Base-by-base conservation (phyloP, 2,113 vertebrate species). In the Tenebrosternarchus preto region DNA sequence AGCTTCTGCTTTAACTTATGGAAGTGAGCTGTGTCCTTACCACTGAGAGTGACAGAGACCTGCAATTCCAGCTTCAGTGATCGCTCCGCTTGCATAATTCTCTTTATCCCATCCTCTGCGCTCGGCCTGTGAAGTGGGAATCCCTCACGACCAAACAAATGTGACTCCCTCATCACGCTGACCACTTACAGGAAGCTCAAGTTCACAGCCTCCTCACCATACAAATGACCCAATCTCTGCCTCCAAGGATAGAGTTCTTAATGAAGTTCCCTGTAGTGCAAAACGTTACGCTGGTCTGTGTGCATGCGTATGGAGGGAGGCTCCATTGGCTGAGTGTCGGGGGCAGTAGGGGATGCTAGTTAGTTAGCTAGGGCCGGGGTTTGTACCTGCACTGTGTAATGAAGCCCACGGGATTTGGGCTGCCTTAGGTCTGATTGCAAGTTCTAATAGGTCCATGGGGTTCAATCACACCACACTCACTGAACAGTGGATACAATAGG, bases 401-500 rank as follows among this genome's bases (percentile, higher is more conserved):
- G 95, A 96, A 95, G 84, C 95, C 90, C 89, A 25, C 7, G 94
- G 90, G 95, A 90, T 90, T 88, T 76, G 67, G 57, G 53, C 31
- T 46, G 80, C 76, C 73, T 76, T 63, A 50, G 31, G 73, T 93
- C 91, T 82, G 86, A 95, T 94, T 93, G 93, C 84, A 87, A 86
- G 84, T 85, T 73, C 69, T 94, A 90, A 95, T 92, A 85, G 94
- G 92, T 93, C 95, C 93, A 94, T 93, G 92, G 95, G 93, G 95
- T 88, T 92, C 94, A 96, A 96, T 98, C 95, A 97, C 83, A 85
- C 82, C 90, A 87, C 80, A 85, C 88, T 85, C 89, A 83, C 91
- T 92, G 92, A 95, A 94, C 91, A 93, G 88, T 90, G 90, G 86
- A 94, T 91, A 92, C 90, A 89, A 87, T 87, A 83, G 57, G 92